Conservation (phyloP, 2,888 invertebrate species). For the Nipponacmea schrenckii region DNA sequence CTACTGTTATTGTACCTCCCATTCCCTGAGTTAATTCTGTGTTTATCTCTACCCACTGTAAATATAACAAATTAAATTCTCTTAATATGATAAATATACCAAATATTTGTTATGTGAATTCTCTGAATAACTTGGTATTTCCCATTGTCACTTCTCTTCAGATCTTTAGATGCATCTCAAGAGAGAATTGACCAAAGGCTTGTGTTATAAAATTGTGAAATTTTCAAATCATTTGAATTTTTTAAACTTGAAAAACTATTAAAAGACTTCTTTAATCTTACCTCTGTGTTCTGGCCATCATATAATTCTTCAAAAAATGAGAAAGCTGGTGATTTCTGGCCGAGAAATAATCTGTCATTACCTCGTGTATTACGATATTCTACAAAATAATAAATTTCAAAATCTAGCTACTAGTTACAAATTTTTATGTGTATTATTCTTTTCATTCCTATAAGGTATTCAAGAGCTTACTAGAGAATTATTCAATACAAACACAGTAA, state of each 20-base stretch:
- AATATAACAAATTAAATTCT: neutral
- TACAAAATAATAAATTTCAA: conserved; percentile 32
- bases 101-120: no score
- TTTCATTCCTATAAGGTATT: no score
- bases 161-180: neutral
- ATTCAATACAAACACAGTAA: no score
- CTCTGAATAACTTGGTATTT: no score
- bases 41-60: conserved; percentile 72
- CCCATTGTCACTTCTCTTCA: no score
- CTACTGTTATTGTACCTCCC: conserved; percentile 81
- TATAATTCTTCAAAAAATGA: conserved; percentile 79
- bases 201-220: neutral
- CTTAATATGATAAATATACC: no score
- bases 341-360: conserved; percentile 89
- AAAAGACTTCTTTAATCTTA: neutral
- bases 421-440: no score
- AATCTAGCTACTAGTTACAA: no score
- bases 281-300: conserved; percentile 62
- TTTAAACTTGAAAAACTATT: conserved; percentile 1
- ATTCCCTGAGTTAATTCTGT: conserved; percentile 82
- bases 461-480: no score
- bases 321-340: conserved; percentile 78
- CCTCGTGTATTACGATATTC: conserved; percentile 83
- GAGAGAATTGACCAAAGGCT: neutral
- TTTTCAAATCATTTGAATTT: conserved; percentile 7